These are phyloP conservation scores for Heptranchias perlo DNA, from an alignment of 2,113 vertebrate species.

Conservation along the genomic window DNA sequence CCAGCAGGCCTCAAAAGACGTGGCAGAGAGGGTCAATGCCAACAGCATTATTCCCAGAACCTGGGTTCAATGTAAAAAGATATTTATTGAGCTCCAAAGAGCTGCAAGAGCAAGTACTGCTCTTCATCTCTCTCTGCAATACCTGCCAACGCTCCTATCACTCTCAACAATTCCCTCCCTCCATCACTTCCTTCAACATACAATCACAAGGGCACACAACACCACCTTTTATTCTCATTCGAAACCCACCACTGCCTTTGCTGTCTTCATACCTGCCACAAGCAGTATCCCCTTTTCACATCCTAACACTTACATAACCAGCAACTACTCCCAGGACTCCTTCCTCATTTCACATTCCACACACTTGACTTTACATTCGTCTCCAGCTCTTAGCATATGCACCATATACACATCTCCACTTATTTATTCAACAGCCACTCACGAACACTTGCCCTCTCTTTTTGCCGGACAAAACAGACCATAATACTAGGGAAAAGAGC, in stretches of 20 bases:
- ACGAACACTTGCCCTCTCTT: neutral
- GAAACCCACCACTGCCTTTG: neutral
- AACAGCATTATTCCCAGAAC: neutral
- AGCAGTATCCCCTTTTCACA: neutral
- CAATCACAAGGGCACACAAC: neutral
- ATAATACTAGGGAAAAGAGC: neutral
- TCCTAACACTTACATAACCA: neutral
- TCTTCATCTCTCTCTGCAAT: neutral
- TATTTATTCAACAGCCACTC: neutral
- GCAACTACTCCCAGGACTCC: neutral
- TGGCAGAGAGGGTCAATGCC: neutral
- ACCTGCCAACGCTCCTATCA: neutral
- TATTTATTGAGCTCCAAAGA: neutral
- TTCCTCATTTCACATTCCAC: neutral
- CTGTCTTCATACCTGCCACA: neutral
- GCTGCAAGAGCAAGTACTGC: neutral
- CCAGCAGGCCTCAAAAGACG: neutral
- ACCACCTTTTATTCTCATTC: neutral
- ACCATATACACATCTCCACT: neutral
- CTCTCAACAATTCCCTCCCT: neutral
- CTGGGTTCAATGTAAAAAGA: neutral
- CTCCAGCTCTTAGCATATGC: neutral
- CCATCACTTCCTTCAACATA: neutral
- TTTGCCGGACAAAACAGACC: neutral
- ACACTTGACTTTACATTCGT: neutral